A percentile compares a stretch with the other conserved stretches of the same genome.
Conservation (phyloP, 2,113 vertebrate species). For the Chlorodrepanis virens region DNA sequence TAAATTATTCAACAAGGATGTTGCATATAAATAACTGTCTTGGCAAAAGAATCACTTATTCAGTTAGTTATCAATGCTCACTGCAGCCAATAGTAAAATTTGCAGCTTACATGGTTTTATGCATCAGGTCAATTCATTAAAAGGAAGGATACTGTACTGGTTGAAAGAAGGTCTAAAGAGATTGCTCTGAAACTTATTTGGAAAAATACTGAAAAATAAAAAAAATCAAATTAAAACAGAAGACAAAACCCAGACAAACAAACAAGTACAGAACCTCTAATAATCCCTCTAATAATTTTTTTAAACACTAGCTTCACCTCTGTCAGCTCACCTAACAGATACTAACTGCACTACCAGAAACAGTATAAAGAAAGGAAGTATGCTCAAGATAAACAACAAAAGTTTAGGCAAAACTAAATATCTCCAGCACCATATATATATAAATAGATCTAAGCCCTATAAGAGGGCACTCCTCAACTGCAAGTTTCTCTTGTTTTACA, state of each 20-base stretch:
- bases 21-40: background rate
- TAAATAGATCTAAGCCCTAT: background rate
- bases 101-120: background rate
- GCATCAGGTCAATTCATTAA: background rate
- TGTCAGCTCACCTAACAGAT: background rate
- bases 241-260: background rate
- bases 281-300: background rate
- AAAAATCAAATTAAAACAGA: rapidly evolving
- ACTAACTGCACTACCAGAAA: background rate
- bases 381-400: background rate
- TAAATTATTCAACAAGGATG: background rate
- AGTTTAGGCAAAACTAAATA: background rate
- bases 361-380: background rate
- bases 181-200: background rate
- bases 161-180: background rate
- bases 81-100: background rate
- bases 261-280: background rate
- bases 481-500: background rate
- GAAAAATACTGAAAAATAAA: background rate
- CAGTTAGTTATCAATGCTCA: background rate
- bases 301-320: background rate
- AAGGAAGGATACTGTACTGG: background rate
- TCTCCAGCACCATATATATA: too few relatives aligned
- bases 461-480: background rate
- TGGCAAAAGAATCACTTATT: background rate